Percentiles rank a stretch among this genome's conserved stretches.
Conservation (phyloP, 1,140 invertebrate genomes). For the Philaenus spumarius region DNA sequence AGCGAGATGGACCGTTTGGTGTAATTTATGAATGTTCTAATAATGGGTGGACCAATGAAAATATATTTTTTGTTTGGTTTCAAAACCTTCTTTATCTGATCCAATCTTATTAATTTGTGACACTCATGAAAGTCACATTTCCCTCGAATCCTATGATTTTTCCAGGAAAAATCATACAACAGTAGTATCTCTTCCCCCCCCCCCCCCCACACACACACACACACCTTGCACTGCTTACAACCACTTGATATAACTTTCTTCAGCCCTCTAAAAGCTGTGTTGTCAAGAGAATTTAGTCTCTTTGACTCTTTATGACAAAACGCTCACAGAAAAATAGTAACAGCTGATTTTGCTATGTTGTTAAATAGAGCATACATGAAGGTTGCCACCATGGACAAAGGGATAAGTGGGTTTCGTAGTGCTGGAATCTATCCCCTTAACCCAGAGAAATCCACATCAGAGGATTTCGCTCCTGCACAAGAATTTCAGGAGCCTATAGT, state of each 20-base stretch:
- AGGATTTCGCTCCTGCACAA: too few species aligned
- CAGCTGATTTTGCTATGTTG: neutral
- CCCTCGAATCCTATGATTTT: constrained; percentile 26
- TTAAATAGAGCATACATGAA: constrained; percentile 1
- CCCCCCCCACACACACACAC: too few species aligned
- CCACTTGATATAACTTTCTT: constrained; percentile 35
- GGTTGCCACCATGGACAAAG: neutral
- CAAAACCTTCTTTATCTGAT: constrained; percentile 21
- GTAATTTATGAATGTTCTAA: constrained; percentile 31
- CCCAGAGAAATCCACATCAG: too few species aligned
- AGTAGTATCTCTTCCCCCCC: constrained; percentile 21
- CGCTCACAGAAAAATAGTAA: neutral
- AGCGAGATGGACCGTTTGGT: constrained; percentile 33
- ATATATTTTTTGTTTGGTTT: constrained; percentile 33
- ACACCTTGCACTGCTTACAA: constrained; percentile 31
- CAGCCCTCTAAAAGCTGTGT: constrained; percentile 31
- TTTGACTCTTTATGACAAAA: too few species aligned
- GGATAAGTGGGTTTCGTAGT: neutral
- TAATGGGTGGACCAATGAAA: constrained; percentile 35
- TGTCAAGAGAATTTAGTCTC: too few species aligned
- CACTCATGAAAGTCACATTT: constrained; percentile 29
- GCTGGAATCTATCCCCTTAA: too few species aligned
- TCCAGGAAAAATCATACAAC: constrained; percentile 29
- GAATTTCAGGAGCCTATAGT: neutral
- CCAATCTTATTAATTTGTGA: constrained; percentile 31